phyloP scores from a whole-genome alignment of 2,797 vertebrate species.

The Cirrhinus molitorella region DNA sequence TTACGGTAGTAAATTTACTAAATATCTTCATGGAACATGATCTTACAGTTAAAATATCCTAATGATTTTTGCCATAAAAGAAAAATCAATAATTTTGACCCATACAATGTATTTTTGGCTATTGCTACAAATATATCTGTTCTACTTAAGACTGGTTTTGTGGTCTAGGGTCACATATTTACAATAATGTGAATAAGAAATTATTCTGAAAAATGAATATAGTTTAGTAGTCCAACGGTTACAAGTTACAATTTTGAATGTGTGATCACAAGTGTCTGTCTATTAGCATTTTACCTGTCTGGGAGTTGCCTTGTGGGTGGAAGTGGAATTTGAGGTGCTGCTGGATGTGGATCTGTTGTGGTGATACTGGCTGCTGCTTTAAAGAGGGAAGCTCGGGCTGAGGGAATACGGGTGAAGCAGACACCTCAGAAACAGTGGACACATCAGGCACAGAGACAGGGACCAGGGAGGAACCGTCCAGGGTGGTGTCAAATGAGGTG shows the following conservation, averaged over 20 bases:
- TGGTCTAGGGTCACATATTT: neutral
- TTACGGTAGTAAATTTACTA: too few relatives aligned
- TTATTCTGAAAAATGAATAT: neutral
- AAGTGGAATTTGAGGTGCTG: conserved; percentile 80
- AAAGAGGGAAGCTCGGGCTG: conserved; percentile 57
- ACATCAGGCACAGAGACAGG: conserved; percentile 34
- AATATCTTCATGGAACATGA: too few relatives aligned
- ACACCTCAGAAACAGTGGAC: conserved; percentile 38
- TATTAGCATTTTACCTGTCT: conserved; percentile 39
- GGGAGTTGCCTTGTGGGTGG: conserved; percentile 69
- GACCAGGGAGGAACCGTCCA: conserved; percentile 44
- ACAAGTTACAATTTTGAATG: neutral
- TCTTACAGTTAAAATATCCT: too few relatives aligned
- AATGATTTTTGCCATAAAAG: too few relatives aligned
- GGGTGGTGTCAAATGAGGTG: conserved; percentile 57
- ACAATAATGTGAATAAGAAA: neutral
- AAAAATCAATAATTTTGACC: too few relatives aligned
- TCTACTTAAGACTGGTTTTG: too few relatives aligned
- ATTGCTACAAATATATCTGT: too few relatives aligned
- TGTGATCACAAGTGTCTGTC: neutral
- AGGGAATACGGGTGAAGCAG: conserved; percentile 36
- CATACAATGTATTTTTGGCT: too few relatives aligned
- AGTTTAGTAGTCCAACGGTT: neutral
- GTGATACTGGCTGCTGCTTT: conserved; percentile 55
- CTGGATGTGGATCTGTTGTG: conserved; percentile 77